These are phyloP conservation scores for Spodoptera frugiperda DNA, from an alignment of 1,140 invertebrate genomes.

Conservation along the genomic window DNA sequence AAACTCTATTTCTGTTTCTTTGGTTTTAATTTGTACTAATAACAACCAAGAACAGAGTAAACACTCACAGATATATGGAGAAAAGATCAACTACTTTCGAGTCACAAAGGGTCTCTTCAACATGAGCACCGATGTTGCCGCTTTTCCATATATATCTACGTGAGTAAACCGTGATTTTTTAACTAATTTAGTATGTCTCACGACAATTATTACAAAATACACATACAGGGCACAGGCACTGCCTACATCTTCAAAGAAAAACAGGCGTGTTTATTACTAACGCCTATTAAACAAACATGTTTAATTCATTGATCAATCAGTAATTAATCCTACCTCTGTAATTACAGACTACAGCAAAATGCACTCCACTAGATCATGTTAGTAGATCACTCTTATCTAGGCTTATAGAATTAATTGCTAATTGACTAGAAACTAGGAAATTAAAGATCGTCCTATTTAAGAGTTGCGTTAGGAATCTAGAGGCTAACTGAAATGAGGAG, in stretches of 20 bases:
- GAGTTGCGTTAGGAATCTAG: background rate
- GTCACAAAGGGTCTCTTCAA: too few species aligned
- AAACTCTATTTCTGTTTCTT: too few species aligned
- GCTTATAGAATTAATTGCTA: conserved; percentile 18
- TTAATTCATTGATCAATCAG: conserved; percentile 48
- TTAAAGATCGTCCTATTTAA: conserved; percentile 12
- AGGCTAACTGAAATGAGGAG: too few species aligned
- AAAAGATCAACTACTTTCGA: too few species aligned
- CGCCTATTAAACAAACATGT: background rate
- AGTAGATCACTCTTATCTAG: conserved; percentile 36
- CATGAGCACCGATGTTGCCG: too few species aligned
- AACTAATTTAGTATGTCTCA: too few species aligned
- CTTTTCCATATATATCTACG: too few species aligned
- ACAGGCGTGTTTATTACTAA: background rate
- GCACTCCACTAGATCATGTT: conserved; percentile 44
- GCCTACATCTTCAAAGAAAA: background rate
- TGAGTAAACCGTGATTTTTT: too few species aligned
- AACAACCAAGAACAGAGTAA: too few species aligned
- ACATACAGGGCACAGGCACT: background rate
- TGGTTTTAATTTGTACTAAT: too few species aligned
- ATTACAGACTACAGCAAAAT: conserved; percentile 48
- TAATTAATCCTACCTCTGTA: conserved; percentile 49
- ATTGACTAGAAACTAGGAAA: conserved; percentile 24
- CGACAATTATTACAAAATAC: too few species aligned
- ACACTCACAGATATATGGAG: too few species aligned